Evolutionary conservation across 2,113 vertebrate species (phyloP).

Genomic region (Elephantulus edwardii): DNA sequence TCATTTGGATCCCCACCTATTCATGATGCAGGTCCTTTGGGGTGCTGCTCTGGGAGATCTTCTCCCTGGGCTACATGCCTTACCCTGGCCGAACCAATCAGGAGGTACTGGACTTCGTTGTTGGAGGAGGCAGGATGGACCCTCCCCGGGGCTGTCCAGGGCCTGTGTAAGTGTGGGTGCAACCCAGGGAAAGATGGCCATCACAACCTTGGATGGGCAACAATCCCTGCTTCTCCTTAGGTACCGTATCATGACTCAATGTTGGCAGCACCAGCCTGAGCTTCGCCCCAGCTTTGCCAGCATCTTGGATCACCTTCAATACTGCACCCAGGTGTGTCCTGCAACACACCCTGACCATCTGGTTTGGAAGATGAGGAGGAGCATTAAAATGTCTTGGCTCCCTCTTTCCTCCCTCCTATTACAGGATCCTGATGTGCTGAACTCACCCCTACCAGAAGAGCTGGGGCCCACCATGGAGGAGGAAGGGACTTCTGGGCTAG

Average conservation of each 20-base stretch:
- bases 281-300: constrained; percentile 92
- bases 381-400: background rate
- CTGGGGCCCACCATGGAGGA: constrained; percentile 87
- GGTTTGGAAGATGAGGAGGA: background rate
- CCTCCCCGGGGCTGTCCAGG: constrained; percentile 92
- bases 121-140: constrained; percentile 92
- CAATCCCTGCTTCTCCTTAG: constrained; percentile 74
- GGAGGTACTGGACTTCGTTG: constrained; percentile 94
- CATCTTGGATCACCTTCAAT: constrained; percentile 92
- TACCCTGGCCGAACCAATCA: constrained; percentile 94
- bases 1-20: background rate
- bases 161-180: constrained; percentile 90
- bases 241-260: constrained; percentile 94
- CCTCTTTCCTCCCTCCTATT: background rate
- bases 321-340: constrained; percentile 90
- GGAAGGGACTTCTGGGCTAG: constrained; percentile 83
- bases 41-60: constrained; percentile 95
- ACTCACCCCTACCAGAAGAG: constrained; percentile 90
- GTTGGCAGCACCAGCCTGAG: constrained; percentile 95
- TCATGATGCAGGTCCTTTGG: constrained; percentile 92
- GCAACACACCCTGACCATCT: background rate
- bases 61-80: constrained; percentile 95
- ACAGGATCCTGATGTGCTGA: constrained; percentile 94
- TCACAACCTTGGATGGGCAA: background rate
- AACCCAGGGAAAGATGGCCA: background rate